These are phyloP conservation scores for Poicephalus meyeri DNA, from an alignment of 2,113 vertebrate species.

Conservation along the genomic window DNA sequence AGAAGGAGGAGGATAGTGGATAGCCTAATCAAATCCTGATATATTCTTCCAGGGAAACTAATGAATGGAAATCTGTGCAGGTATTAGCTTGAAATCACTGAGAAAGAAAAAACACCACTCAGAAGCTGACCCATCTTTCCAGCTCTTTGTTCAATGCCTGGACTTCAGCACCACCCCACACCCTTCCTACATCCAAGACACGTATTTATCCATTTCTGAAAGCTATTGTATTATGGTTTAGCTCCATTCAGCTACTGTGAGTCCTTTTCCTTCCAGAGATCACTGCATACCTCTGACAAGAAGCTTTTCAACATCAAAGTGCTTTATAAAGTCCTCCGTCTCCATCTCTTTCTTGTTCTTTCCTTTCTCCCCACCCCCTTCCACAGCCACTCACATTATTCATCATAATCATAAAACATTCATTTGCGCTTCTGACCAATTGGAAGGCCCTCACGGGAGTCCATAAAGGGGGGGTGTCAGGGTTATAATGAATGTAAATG, in stretches of 20 bases:
- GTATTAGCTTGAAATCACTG: background rate
- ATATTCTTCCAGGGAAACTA: background rate
- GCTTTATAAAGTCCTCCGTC: background rate
- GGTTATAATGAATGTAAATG: constrained; percentile 76
- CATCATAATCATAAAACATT: constrained; percentile 79
- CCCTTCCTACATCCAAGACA: background rate
- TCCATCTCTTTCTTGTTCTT: background rate
- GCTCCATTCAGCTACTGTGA: rapidly evolving
- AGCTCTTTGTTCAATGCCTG: background rate
- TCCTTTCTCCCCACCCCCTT: background rate
- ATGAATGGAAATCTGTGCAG: background rate
- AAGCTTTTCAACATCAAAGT: background rate
- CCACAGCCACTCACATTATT: constrained; percentile 63
- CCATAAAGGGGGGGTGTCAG: constrained; percentile 67
- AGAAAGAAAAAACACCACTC: background rate
- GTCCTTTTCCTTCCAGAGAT: background rate
- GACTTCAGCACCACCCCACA: rapidly evolving
- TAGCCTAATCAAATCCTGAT: background rate
- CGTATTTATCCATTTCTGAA: background rate
- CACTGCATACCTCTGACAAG: background rate
- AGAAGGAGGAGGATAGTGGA: rapidly evolving
- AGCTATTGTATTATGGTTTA: background rate
- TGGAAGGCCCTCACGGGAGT: constrained; percentile 70
- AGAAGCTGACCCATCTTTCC: rapidly evolving
- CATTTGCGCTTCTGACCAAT: constrained; percentile 76